Percentiles rank a stretch among this genome's conserved stretches.
These are phyloP conservation scores for Cyphomyrus plagiostoma DNA, from an alignment of 2,113 vertebrate genomes.

Conservation along the genomic window DNA sequence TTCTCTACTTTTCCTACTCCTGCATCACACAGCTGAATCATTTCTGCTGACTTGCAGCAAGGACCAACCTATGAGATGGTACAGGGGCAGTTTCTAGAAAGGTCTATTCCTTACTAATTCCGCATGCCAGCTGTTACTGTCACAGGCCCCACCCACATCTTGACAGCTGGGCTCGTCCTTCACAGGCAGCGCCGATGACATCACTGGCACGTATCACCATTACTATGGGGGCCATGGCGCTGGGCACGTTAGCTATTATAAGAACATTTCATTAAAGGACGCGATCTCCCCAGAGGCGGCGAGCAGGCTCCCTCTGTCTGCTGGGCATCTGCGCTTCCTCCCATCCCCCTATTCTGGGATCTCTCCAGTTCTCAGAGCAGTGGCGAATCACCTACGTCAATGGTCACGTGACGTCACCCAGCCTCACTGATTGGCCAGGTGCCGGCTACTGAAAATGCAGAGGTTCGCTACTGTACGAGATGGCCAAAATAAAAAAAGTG, in stretches of 20 bases:
- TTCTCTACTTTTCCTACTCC: neutral
- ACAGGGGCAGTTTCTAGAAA: neutral
- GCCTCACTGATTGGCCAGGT: neutral
- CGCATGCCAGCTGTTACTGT: neutral
- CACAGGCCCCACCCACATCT: neutral
- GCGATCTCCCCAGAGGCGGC: neutral
- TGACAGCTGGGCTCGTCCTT: neutral
- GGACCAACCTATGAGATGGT: neutral
- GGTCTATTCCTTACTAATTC: neutral
- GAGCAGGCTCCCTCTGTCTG: neutral
- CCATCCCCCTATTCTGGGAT: neutral
- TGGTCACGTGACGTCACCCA: neutral
- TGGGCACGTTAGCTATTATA: neutral
- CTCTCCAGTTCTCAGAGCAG: neutral
- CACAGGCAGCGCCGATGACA: neutral
- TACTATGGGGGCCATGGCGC: neutral
- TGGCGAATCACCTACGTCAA: neutral
- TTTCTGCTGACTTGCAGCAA: neutral
- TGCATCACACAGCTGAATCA: neutral
- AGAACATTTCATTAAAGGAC: neutral
- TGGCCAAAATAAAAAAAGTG: neutral
- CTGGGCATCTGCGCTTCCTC: neutral
- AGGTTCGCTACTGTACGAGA: neutral
- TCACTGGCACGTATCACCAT: neutral
- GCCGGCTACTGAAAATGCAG: neutral